A percentile compares a stretch with the other conserved stretches of the same genome.
phyloP scores from a whole-genome alignment of 2,113 vertebrate genomes.

The Varanus komodoensis region DNA sequence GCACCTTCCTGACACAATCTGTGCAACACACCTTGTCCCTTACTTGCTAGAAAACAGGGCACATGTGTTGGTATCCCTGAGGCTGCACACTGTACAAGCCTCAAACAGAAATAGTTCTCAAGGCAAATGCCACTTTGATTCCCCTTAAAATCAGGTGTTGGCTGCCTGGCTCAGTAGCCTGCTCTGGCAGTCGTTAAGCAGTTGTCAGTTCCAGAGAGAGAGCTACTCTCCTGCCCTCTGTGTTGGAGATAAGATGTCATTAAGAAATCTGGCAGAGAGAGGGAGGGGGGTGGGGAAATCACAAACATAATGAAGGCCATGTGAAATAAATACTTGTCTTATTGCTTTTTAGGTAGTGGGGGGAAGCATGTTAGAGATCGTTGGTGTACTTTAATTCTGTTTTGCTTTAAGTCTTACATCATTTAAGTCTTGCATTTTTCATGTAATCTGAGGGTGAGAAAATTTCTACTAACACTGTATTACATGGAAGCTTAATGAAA shows the following conservation, averaged over 20 bases:
- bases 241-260: constrained; percentile 45
- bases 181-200: constrained; percentile 44
- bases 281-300: constrained; percentile 9
- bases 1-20: background rate
- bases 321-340: constrained; percentile 22
- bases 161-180: constrained; percentile 29
- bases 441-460: constrained; percentile 24
- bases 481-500: background rate
- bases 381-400: background rate
- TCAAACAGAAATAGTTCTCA: constrained; percentile 53
- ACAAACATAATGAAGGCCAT: constrained; percentile 25
- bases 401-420: constrained; percentile 27
- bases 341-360: background rate
- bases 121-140: constrained; percentile 40
- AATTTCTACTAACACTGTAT: constrained; percentile 21
- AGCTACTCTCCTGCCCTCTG: constrained; percentile 37
- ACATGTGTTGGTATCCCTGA: constrained; percentile 22
- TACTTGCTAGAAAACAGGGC: constrained; percentile 24
- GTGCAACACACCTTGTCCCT: background rate
- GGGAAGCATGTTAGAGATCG: background rate
- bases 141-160: constrained; percentile 24
- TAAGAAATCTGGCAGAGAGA: constrained; percentile 40
- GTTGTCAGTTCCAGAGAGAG: constrained; percentile 47
- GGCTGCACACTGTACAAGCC: constrained; percentile 22
- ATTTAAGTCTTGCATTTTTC: constrained; percentile 32